Evolutionary conservation across 2,113 vertebrate genomes (phyloP).

Genomic region (Rhabdomys dilectus): DNA sequence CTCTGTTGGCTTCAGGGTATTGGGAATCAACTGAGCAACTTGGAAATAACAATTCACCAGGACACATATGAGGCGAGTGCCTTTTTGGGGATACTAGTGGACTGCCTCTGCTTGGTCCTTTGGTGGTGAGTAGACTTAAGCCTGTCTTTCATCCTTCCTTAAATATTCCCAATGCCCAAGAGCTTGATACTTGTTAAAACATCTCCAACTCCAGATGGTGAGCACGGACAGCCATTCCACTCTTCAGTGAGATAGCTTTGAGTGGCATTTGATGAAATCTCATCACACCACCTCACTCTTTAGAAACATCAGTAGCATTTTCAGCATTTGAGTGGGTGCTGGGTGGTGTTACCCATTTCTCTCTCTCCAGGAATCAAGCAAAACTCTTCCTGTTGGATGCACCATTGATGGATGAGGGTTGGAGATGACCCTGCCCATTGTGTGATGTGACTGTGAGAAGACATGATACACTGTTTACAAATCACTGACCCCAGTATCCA

Average conservation of each 20-base stretch:
- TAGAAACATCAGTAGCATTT: accelerated
- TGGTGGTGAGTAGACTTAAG: neutral
- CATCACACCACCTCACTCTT: neutral
- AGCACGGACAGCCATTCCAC: neutral
- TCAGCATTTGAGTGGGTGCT: neutral
- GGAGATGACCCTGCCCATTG: neutral
- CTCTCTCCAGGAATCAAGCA: neutral
- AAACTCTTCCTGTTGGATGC: neutral
- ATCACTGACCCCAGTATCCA: neutral
- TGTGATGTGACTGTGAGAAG: neutral
- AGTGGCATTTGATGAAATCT: neutral
- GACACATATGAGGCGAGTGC: neutral
- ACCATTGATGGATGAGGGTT: accelerated
- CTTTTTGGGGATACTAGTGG: neutral
- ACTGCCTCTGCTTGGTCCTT: neutral
- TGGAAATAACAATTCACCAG: neutral
- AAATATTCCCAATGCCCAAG: neutral
- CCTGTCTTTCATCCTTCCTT: neutral
- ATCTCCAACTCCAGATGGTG: accelerated
- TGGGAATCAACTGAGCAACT: neutral
- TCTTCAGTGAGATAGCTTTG: too few species aligned
- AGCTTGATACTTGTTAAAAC: neutral
- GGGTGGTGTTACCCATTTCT: neutral
- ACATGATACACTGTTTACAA: neutral
- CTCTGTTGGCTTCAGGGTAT: neutral